Conservation (phyloP, 2,113 vertebrate species). For the Microcebus jonahi region DNA sequence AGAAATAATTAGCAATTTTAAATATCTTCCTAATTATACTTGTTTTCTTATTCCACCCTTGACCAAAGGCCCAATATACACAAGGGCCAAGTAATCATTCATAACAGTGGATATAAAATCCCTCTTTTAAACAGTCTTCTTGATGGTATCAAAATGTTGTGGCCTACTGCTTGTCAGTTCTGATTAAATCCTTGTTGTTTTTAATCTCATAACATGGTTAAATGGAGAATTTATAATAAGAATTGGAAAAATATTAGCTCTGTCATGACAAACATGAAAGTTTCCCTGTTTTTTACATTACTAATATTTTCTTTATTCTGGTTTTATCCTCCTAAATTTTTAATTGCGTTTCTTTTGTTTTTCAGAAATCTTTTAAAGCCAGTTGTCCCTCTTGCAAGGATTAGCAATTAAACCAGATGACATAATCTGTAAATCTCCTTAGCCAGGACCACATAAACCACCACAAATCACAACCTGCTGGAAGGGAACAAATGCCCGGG, state of each 20-base stretch:
- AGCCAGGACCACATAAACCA: neutral
- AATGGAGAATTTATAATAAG: neutral
- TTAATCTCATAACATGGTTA: neutral
- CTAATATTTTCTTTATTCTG: neutral
- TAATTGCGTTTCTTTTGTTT: neutral
- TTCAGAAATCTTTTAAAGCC: constrained; percentile 25
- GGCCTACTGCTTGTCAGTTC: neutral
- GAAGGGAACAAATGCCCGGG: neutral
- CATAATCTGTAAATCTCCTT: constrained; percentile 43
- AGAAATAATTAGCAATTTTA: neutral
- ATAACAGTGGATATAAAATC: neutral
- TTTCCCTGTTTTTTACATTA: neutral
- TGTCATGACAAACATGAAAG: neutral
- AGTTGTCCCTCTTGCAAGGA: neutral
- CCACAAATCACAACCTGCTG: neutral
- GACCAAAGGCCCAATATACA: neutral
- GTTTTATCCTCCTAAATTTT: neutral
- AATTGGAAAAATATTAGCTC: neutral
- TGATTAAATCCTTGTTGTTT: neutral
- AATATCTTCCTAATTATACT: neutral
- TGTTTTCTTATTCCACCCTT: neutral
- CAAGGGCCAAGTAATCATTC: neutral
- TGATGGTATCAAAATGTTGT: neutral
- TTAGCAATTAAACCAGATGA: neutral
- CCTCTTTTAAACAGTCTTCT: neutral